Base-by-base conservation (phyloP, 2,797 vertebrate genomes). In the Eutrigla gurnardus region DNA sequence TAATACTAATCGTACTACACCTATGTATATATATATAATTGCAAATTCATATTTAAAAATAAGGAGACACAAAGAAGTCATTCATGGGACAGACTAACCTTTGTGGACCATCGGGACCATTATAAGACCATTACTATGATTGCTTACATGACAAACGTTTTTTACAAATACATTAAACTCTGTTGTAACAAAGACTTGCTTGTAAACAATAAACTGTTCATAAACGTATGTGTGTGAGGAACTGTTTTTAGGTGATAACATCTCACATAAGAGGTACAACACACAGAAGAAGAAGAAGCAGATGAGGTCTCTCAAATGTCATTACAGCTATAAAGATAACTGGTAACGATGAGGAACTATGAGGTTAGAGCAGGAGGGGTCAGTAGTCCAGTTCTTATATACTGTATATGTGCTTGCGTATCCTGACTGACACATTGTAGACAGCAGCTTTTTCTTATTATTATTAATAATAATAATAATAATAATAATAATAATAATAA, bases 171-270 rank as follows among this genome's bases (percentile, higher is more conserved):
- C 10, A 76, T 10, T 0, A 65, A 76, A 68, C 11, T 63, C 14
- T 70, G 49, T 61, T 42, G 18, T 59, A 18, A 65, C 40, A 25
- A 45, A 57, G 13, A 80, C 78, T 69, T 69, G 52, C 43, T 58
- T 82, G 70, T 90, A 84, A 78, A 80, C 53, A 81, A 65, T 50
- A 83, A 87, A 87, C 53, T 68, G 53, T 81, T 61, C n/a, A 14
- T 46, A 6, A 55, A 45, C 42, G 3, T 39, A 15, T 71, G 37
- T 65, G 53, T 63, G 8, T 63, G 61, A 14, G 25, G 67, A 4
- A 45, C 2, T 54, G 18, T 55, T 68, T 10, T 8, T 46, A 55
- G 10, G 35, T 18, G 25, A 71, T 53, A 53, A 69, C 15, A 52
- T 50, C 11, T 52, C 32, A 66, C 33, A 69, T 17, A 9, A 65